These are phyloP conservation scores for Alosa sapidissima DNA, from an alignment of 2,797 vertebrate species.

Conservation along the genomic window DNA sequence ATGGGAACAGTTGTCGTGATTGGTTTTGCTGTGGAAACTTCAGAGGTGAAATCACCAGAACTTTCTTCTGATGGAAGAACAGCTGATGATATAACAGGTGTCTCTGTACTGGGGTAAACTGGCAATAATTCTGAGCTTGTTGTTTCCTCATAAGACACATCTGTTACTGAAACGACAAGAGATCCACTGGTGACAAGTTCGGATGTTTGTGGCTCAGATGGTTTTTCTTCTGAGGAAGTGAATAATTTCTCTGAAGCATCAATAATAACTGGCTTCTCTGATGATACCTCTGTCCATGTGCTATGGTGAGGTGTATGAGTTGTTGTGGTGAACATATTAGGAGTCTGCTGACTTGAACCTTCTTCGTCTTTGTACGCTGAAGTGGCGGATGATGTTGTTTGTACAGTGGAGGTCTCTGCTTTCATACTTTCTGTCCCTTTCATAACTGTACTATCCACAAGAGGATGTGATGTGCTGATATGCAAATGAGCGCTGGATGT, in stretches of 20 bases:
- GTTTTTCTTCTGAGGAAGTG: not conserved
- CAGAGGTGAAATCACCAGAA: not conserved
- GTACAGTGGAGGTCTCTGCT: not conserved
- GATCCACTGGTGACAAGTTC: not conserved
- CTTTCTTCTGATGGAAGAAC: not conserved
- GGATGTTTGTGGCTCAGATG: not conserved
- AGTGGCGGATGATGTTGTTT: no score
- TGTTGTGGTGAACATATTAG: slow-evolving; percentile 13
- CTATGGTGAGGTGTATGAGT: not conserved
- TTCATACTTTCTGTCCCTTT: not conserved
- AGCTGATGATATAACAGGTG: not conserved
- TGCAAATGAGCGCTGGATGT: not conserved
- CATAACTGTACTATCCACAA: not conserved
- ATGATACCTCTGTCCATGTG: no score
- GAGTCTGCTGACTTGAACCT: not conserved
- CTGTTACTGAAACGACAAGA: not conserved
- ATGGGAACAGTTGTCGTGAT: not conserved
- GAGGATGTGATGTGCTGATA: not conserved
- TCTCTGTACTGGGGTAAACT: not conserved
- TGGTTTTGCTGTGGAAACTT: not conserved
- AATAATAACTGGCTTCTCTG: no score
- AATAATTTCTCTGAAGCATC: not conserved
- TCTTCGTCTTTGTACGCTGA: slow-evolving; percentile 23
- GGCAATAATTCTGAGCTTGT: not conserved
- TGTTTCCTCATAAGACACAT: not conserved